Percentiles rank a stretch among this genome's conserved stretches.
phyloP scores from a whole-genome alignment of 1,140 invertebrate species.

The Philotrypesis tridentata region DNA sequence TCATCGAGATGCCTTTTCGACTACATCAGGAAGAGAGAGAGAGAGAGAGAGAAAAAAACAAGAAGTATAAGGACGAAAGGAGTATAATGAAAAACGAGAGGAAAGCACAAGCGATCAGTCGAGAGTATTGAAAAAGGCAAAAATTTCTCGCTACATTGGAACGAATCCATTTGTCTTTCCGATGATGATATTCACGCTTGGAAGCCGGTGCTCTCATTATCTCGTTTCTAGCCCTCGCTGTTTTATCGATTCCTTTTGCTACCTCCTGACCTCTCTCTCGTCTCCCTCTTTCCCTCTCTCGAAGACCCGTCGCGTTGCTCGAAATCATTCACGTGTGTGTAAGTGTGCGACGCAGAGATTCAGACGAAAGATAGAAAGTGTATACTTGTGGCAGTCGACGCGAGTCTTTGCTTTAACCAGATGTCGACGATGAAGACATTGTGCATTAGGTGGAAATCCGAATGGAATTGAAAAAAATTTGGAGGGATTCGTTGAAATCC shows the following conservation, averaged over 20 bases:
- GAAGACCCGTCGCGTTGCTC: neutral
- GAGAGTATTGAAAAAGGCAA: no score
- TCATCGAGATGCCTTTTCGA: no score
- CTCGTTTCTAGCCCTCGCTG: neutral
- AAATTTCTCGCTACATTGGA: no score
- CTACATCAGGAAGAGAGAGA: no score
- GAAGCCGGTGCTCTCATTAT: slow-evolving; percentile 2
- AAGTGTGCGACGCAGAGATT: neutral
- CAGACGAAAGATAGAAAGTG: neutral
- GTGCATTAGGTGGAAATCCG: neutral
- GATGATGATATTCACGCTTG: neutral
- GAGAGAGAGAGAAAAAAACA: no score
- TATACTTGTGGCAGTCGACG: neutral
- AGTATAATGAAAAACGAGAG: no score
- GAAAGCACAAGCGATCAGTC: no score
- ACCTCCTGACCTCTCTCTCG: neutral
- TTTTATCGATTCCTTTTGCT: neutral
- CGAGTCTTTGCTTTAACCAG: neutral
- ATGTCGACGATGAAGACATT: no score
- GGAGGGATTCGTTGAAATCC: no score
- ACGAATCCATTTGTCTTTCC: neutral
- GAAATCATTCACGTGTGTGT: neutral
- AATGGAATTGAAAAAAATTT: neutral
- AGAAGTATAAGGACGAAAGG: no score
- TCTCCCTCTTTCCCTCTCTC: neutral